phyloP scores from a whole-genome alignment of 2,888 invertebrate species.

The Stratiomys singularior region DNA sequence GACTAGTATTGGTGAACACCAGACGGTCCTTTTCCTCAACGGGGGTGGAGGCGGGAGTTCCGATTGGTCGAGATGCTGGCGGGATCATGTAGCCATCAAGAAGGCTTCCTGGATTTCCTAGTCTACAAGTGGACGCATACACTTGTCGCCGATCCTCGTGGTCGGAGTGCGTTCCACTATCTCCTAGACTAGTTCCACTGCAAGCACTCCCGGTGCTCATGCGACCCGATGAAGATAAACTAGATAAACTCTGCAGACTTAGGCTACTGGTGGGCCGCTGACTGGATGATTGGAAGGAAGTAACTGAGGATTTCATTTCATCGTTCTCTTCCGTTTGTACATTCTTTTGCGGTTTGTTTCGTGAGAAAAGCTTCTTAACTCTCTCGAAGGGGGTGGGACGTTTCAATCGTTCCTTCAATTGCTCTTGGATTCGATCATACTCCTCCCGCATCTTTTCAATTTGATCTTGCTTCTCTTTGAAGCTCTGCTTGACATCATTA shows the following conservation, averaged over 20 bases:
- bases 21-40: constrained; percentile 62
- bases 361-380: constrained; percentile 78
- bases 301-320: constrained; percentile 63
- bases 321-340: constrained; percentile 54
- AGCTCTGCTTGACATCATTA: constrained; percentile 86
- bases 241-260: constrained; percentile 75
- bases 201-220: constrained; percentile 79
- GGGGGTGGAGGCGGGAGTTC: constrained; percentile 62
- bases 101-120: constrained; percentile 61
- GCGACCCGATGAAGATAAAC: constrained; percentile 78
- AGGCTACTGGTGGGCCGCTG: constrained; percentile 75
- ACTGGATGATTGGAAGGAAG: constrained; percentile 59
- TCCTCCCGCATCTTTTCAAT: constrained; percentile 81
- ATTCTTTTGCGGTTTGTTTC: constrained; percentile 65
- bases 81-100: constrained; percentile 73
- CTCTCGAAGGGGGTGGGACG: constrained; percentile 84
- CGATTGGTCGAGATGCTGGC: constrained; percentile 70
- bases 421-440: constrained; percentile 84
- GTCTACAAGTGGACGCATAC: constrained; percentile 56
- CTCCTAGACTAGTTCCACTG: constrained; percentile 83
- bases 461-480: constrained; percentile 86
- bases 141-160: constrained; percentile 74
- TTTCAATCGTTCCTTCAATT: constrained; percentile 79
- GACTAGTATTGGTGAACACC: constrained; percentile 59
- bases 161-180: constrained; percentile 87